phyloP scores from a whole-genome alignment of 2,888 invertebrate genomes.

The Apoderus coryli region DNA sequence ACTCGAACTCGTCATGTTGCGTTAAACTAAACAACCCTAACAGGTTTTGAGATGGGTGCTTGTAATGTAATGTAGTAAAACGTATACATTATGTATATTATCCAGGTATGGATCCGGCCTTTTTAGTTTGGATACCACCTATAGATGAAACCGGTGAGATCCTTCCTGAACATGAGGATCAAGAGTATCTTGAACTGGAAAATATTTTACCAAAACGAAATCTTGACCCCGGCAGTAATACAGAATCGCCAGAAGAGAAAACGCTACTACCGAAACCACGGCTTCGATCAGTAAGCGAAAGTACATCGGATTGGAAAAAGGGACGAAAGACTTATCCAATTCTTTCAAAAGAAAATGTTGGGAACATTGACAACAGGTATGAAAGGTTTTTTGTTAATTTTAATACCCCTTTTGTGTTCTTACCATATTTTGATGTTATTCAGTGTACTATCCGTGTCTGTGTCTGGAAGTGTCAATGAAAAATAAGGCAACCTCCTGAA shows the following conservation, averaged over 20 bases:
- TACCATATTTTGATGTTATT: too few species aligned
- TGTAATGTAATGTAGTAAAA: too few species aligned
- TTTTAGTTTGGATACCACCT: constrained; percentile 77
- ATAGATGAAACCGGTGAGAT: constrained; percentile 51
- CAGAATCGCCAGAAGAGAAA: constrained; percentile 48
- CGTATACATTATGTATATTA: too few species aligned
- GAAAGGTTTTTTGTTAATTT: too few species aligned
- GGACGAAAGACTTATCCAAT: constrained; percentile 22
- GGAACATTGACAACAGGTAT: too few species aligned
- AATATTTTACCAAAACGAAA: constrained; percentile 26
- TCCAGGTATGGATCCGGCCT: constrained; percentile 74
- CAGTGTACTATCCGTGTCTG: too few species aligned
- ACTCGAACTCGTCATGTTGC: too few species aligned
- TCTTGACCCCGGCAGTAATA: constrained; percentile 50
- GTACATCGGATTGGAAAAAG: constrained; percentile 19
- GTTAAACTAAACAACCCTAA: too few species aligned
- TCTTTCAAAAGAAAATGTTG: constrained; percentile 14
- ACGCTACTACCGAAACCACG: constrained; percentile 33
- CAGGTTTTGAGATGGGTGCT: too few species aligned
- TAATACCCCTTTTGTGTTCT: too few species aligned
- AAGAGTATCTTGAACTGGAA: constrained; percentile 34
- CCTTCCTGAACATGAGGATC: constrained; percentile 43
- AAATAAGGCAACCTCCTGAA: too few species aligned
- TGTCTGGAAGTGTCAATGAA: too few species aligned
- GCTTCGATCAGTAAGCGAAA: constrained; percentile 17